phyloP scores from a whole-genome alignment of 2,797 vertebrate genomes.

The Clarias pachynema region DNA sequence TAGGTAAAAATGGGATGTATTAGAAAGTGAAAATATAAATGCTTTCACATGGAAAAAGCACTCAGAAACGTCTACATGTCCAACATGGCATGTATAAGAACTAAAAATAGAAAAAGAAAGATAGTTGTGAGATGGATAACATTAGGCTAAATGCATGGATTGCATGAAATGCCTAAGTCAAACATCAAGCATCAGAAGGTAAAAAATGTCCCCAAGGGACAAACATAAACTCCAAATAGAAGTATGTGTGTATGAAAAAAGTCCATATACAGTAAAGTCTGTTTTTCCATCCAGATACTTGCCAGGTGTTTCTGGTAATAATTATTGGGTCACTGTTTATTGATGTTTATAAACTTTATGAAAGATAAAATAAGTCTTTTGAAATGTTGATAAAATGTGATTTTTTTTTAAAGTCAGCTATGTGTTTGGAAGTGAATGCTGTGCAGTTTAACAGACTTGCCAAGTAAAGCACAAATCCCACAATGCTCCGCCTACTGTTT shows the following conservation, averaged over 20 bases:
- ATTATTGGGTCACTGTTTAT: constrained; percentile 6
- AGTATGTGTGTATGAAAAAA: neutral
- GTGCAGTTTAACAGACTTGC: neutral
- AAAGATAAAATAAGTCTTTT: too few relatives aligned
- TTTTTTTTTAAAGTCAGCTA: neutral
- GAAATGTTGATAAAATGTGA: neutral
- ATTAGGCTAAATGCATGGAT: neutral
- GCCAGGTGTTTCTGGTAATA: constrained; percentile 31
- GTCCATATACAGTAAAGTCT: neutral
- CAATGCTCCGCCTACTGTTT: neutral
- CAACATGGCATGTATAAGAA: neutral
- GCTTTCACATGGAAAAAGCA: neutral
- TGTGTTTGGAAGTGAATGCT: neutral
- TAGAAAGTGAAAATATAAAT: neutral
- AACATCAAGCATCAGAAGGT: neutral
- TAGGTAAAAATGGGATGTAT: neutral
- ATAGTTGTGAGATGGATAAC: too few relatives aligned
- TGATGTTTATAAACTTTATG: neutral
- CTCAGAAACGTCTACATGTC: neutral
- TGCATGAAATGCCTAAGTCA: too few relatives aligned
- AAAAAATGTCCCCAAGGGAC: neutral
- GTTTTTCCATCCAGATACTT: constrained; percentile 7
- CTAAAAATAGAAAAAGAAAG: neutral
- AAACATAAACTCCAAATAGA: neutral
- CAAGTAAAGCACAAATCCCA: neutral